phyloP scores from a whole-genome alignment of 1,140 invertebrate genomes.

The Heliconius nattereri region DNA sequence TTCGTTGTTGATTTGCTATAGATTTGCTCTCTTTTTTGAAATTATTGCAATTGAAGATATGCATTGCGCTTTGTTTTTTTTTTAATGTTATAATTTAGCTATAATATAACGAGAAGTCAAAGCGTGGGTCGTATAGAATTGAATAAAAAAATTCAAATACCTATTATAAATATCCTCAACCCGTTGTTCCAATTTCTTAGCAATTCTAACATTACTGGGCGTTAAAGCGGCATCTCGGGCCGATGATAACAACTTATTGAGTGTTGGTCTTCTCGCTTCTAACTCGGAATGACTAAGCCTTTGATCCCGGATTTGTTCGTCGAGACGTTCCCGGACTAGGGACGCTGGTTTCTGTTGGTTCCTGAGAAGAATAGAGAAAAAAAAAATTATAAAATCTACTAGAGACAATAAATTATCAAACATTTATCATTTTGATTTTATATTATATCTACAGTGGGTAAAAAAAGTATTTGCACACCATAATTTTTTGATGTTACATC shows the following conservation, averaged over 20 bases:
- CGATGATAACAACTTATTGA: conserved; percentile 89
- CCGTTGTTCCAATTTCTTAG: conserved; percentile 94
- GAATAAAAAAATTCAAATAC: conserved; percentile 41
- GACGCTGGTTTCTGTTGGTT: conserved; percentile 90
- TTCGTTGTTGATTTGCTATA: background rate
- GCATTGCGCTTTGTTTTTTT: no score
- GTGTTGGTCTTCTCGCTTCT: conserved; percentile 90
- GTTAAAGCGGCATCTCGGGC: conserved; percentile 91
- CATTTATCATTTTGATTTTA: no score
- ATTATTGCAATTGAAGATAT: background rate
- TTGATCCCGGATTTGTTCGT: conserved; percentile 93
- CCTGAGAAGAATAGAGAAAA: conserved; percentile 63
- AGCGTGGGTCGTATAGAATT: no score
- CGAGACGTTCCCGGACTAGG: conserved; percentile 92
- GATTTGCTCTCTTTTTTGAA: background rate
- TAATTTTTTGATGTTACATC: no score
- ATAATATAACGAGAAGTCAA: no score
- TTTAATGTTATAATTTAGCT: no score
- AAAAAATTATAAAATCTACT: background rate
- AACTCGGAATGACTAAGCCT: conserved; percentile 91
- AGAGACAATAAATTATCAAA: background rate
- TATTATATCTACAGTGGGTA: no score
- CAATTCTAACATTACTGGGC: conserved; percentile 91
- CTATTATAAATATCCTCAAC: conserved; percentile 89
- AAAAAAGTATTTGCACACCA: no score